Evolutionary conservation across 2,797 vertebrate genomes (phyloP), one percentile per base, ranked within the genome.

Genomic region (Macroramphosus scolopax): DNA sequence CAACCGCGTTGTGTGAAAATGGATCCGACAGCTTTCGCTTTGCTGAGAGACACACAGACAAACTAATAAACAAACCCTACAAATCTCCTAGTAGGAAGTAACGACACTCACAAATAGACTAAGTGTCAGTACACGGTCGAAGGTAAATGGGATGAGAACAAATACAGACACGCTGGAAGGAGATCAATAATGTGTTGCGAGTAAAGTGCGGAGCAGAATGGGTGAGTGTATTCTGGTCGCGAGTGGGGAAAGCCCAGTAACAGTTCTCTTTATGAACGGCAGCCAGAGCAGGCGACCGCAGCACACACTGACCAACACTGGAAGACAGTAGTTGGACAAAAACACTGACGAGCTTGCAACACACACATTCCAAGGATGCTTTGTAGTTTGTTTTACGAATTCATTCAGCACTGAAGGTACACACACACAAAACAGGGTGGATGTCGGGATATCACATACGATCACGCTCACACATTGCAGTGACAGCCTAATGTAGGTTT

Each of bases 161-260:
- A 57, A 73, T 46, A 49, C 44, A n/a, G n/a, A 55, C 37, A 66
- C 50, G 17, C 53, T 65, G 55, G 33, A 63, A 53, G 34, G 33
- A 73, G 44, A 66, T 68, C 65, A 72, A 41, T 72, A 42, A 46
- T 68, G 55, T 61, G 29, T 24, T 15, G 61, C 13, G 49, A 49
- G 56, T 77, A 74, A 78, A 75, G 52, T 72, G 69, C 31, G 60
- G 52, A 63, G 54, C 46, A 36, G 55, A 60, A 56, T 83, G 78
- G 81, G 85, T 81, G n/a, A n/a, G n/a, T 83, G 73, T 74, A 69
- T 68, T 77, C 52, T 81, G 63, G 80, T 83, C 73, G 78, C 56
- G 41, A 70, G 82, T 63, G 55, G 86, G 84, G 80, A 84, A 88
- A 84, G 82, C 82, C 86, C 86, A 85, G 82, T 73, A 82, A 86